Evolutionary conservation across 1,140 invertebrate species (phyloP), one percentile per base, ranked within the genome.

Genomic region (Hestina assimilis): DNA sequence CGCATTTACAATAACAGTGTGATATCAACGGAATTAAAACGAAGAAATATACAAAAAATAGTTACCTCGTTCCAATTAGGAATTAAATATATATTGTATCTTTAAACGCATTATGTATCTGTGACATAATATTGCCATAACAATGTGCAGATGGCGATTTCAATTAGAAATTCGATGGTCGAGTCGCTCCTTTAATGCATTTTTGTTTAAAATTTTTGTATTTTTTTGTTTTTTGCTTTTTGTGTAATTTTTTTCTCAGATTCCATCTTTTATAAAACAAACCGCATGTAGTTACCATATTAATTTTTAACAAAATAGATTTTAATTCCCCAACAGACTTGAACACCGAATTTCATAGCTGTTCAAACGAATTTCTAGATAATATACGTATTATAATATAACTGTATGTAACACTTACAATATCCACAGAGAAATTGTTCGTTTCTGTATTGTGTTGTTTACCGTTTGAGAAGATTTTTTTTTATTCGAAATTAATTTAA

Each of bases 51-150:
- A 59, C 40, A 67, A 63, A 65, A 66, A 66, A 67, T 72, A 77
- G 76, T 79, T 79, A 79, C 76, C 74, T 79, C 63, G 50, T 59
- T 65, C 72, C 61, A 35, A 58, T 48, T 29, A 20, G 59, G 59
- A 54, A 61, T 58, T 23, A 48, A 51, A 51, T 51, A 58, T 54
- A 42, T 57, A 43, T 50, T 20, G 14, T 40, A 11, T 17, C 33
- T 38, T 50, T 50, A 40, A 15, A 51, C 31, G 47, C 50, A 46
- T 40, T 24, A 35, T 51, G 24, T 47, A 47, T 33, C 17, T 51
- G 29, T 28, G 17, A 9, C 33, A 45, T n/a, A 45, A 51, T 45
- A 51, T 38, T 46, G 53, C 53, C 31, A 56, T 60, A 46, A 29
- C 14, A 33, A 24, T 31, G 11, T 43, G 29, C 38, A 20, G 50